Evolutionary conservation across 1,140 invertebrate species (phyloP), one percentile per base, ranked within the genome.

Genomic region (Zaprionus kolodkinae): DNA sequence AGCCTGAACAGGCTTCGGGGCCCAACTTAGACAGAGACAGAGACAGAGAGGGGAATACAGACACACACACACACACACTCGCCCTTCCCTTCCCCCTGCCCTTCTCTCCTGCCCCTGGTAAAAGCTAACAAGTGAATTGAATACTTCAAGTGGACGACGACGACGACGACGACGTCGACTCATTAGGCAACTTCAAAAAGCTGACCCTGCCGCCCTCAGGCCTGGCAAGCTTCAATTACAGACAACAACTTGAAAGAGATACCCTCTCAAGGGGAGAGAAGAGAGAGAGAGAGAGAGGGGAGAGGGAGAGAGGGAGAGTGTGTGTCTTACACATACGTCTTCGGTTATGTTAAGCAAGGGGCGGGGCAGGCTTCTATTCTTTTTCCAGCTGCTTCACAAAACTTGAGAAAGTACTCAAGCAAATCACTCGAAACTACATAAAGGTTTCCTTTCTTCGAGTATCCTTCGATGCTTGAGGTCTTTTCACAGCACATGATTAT

Each of bases 181-280:
- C 72, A 74, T 74, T 74, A 63, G 66, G 72, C 66, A 48, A 74
- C 66, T 74, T 74, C 71, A 73, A 72, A 73, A 73, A 54, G 38
- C 62, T 64, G 65, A 72, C 64, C 65, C 35, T 57, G 48, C 33
- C 40, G 15, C 67, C 67, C 25, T 21, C 11, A 36, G 67, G 36
- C 25, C 43, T 30, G 52, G 17, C 21, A 54, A 33, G 59, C 48
- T 55, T 70, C 59, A 70, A 70, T 63, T 62, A 63, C 67, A 70
- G 64, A 45, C 11, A 45, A 15, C 48, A 60, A 40, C 25, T 27
- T 27, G 30, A 38, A 57, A 38, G 35, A 12, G 13, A 50, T 50
- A 50, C 45, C 21, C 17, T 7, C 6, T 21, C 27, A 4, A 27
- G n/a, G 15, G 43, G 3, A 0, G 10, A 30, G 27, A 30, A 30